A percentile compares a stretch with the other conserved stretches of the same genome.
phyloP scores from a whole-genome alignment of 1,140 invertebrate genomes.

The Drosophila micromelanica region DNA sequence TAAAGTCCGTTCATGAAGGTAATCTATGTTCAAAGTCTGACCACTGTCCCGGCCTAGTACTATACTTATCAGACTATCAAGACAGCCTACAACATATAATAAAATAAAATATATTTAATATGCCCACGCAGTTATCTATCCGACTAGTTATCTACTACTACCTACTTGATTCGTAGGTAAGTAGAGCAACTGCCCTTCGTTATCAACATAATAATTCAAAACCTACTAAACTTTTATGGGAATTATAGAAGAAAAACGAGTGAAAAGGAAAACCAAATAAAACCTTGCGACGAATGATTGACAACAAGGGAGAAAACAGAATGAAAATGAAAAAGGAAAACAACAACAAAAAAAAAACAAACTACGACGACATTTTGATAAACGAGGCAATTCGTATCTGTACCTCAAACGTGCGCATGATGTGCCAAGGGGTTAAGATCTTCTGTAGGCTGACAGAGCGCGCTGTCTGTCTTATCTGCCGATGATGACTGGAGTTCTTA shows the following conservation, averaged over 20 bases:
- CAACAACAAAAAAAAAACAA: not conserved
- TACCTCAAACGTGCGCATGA: constrained; percentile 16
- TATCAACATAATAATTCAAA: constrained; percentile 58
- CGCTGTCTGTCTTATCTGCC: constrained; percentile 52
- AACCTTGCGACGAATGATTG: constrained; percentile 74
- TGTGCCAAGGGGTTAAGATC: constrained; percentile 69
- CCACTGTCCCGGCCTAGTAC: constrained; percentile 45
- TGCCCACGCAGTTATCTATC: constrained; percentile 54
- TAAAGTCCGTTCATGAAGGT: constrained; percentile 26
- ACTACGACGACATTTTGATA: constrained; percentile 48
- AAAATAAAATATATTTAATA: constrained; percentile 62
- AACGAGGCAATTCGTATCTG: constrained; percentile 50
- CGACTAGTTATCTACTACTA: constrained; percentile 58
- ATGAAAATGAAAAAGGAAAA: constrained; percentile 6
- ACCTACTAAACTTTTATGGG: constrained; percentile 28
- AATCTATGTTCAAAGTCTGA: constrained; percentile 17
- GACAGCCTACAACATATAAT: constrained; percentile 60
- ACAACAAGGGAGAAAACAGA: constrained; percentile 47
- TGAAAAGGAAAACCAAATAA: constrained; percentile 29
- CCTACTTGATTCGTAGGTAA: constrained; percentile 47
- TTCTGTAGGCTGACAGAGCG: constrained; percentile 16
- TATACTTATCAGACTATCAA: constrained; percentile 35
- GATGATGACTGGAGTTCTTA: constrained; percentile 12
- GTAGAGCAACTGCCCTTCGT: constrained; percentile 71
- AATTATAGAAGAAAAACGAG: constrained; percentile 35